These are phyloP conservation scores for Enteromius anoplus DNA, from an alignment of 2,797 vertebrate species.

Conservation along the genomic window DNA sequence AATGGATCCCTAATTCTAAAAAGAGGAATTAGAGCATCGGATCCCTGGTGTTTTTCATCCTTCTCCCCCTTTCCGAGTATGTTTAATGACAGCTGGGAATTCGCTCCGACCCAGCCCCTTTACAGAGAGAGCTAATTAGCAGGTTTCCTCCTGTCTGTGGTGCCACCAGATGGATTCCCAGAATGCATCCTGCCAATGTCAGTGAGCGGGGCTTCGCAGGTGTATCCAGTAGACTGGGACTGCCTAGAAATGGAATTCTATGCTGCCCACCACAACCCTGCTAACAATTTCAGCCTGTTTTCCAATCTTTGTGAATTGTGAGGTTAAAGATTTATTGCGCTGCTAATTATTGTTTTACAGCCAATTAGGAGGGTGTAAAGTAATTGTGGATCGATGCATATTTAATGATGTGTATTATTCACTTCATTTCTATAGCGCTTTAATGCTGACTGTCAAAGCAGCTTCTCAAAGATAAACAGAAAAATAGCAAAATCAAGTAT, in stretches of 20 bases:
- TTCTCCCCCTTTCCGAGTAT: conserved; percentile 66
- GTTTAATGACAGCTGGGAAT: conserved; percentile 76
- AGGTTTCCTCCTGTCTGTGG: conserved; percentile 73
- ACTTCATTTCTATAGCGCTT: neutral
- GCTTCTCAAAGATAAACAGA: neutral
- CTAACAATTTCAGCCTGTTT: neutral
- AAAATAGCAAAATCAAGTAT: neutral
- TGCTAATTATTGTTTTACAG: conserved; percentile 33
- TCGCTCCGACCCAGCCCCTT: conserved; percentile 67
- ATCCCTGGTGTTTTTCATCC: conserved; percentile 61
- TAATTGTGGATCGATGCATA: conserved; percentile 20
- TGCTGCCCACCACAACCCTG: neutral
- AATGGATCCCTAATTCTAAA: conserved; percentile 62
- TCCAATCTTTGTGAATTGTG: neutral
- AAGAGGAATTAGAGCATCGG: conserved; percentile 70
- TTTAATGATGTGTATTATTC: conserved; percentile 1
- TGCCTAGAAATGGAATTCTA: conserved; percentile 30
- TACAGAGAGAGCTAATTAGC: conserved; percentile 79
- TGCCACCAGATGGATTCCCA: conserved; percentile 71
- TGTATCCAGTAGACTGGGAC: conserved; percentile 57
- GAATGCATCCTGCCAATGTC: conserved; percentile 64
- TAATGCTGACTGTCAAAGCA: neutral
- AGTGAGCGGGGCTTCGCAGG: conserved; percentile 67
- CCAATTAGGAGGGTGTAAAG: conserved; percentile 24
- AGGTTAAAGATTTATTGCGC: conserved; percentile 16